Evolutionary conservation across 2,888 invertebrate species (phyloP), one percentile per base, ranked within the genome.

Genomic region (Digitonthophagus gazella): DNA sequence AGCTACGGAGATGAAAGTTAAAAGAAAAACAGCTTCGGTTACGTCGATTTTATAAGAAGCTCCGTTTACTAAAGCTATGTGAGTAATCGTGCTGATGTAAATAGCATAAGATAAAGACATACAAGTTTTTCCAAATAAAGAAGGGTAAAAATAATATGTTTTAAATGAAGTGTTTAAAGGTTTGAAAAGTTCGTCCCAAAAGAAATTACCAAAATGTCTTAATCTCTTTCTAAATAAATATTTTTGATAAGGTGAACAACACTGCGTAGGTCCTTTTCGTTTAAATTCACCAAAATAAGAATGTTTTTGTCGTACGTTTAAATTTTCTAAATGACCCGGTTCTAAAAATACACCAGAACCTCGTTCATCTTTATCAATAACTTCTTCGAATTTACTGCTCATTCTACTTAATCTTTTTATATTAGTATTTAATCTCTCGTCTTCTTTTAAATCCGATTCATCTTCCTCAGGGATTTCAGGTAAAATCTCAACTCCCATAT

Each of bases 401-500:
- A 86, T 81, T 67, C 79, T 82, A 77, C 85, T 86, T 78, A 86
- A 83, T 82, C 86, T 84, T 79, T 84, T 85, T 67, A 86, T 84
- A 71, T 83, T 84, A 67, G 80, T 76, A 74, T 83, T 84, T 71
- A 85, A 79, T 67, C 82, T 82, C 75, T 82, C 82, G 71, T 65
- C 61, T 11, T 82, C 83, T 69, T 76, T 80, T 6, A 58, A 55
- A 2, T 65, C 69, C 54, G 68, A 67, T 76, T 85, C 85, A 68
- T 83, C 85, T 76, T 85, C 86, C 77, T 86, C 86, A 2, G 84
- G 84, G 77, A 86, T 86, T 78, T 85, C 84, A 18, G 86, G 86
- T 68, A 86, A 77, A 75, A 86, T 84, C 76, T 86, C 84, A 58
- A 86, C 85, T 2, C 86, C 86, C 73, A 84, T 84, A 57, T 85